Evolutionary conservation across 2,888 invertebrate genomes (phyloP), one percentile per base, ranked within the genome.

Genomic region (Acleris laterana): DNA sequence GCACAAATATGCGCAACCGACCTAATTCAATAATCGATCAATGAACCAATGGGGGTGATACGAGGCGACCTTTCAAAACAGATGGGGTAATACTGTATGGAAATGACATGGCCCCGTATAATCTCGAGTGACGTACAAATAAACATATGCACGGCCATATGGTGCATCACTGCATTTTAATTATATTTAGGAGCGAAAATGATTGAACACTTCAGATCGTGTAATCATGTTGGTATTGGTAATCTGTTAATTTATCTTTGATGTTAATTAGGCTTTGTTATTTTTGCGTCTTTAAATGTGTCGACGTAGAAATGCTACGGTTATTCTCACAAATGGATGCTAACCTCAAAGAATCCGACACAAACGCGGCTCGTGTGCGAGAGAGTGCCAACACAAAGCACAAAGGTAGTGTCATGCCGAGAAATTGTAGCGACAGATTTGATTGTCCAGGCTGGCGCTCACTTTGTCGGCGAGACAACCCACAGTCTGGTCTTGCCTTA

Each of bases 341-440:
- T 49, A 53, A 55, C 56, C 20, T 68, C 64, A 62, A 63, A 60
- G 62, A 68, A 68, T 32, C 64, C 53, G 63, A 65, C 60, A 62
- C 62, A 60, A 48, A 48, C 69, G 69, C 70, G 72, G 70, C 69
- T 69, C 69, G 60, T 69, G 68, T 68, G 38, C 13, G 13, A 11
- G 68, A 68, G 73, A 56, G 53, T 58, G 67, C 65, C 61, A 42
- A 56, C 70, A 72, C 73, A 80, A 77, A 80, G 80, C 75, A 79
- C 79, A 77, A 81, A 79, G 77, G 74, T 32, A 73, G 53, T 53
- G 66, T 57, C 50, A 13, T 46, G 53, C 64, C 73, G 80, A 82
- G 85, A 86, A 85, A 85, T 84, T 84, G 87, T 85, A 84, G 81
- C 80, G 80, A 78, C 82, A 83, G 84, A 89, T 88, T 85, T 82